A percentile compares a stretch with the other conserved stretches of the same genome.
phyloP scores from a whole-genome alignment of 2,113 vertebrate genomes.

The Anoplopoma fimbria region DNA sequence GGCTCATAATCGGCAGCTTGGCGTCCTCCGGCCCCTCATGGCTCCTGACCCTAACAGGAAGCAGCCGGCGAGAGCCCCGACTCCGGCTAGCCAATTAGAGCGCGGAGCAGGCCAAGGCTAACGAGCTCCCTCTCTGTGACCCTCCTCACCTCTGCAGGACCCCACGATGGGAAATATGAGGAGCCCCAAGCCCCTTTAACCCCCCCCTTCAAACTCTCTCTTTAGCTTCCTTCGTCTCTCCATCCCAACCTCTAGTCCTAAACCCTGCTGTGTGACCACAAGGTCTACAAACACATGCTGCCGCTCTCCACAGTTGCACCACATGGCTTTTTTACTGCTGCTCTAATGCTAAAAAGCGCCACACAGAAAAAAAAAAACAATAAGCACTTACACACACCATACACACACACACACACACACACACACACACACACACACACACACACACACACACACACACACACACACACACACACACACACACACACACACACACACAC shows the following conservation, averaged over 20 bases:
- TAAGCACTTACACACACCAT: slow-evolving; percentile 25
- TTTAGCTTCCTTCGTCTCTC: slow-evolving; percentile 40
- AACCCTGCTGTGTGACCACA: slow-evolving; percentile 74
- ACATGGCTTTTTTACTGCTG: slow-evolving; percentile 71
- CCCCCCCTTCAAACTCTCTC: slow-evolving; percentile 17
- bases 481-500: slow-evolving; percentile 24
- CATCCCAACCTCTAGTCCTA: slow-evolving; percentile 39
- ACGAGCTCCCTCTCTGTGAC: slow-evolving; percentile 81
- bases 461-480: slow-evolving; percentile 11
- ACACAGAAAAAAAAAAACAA: slow-evolving; percentile 54
- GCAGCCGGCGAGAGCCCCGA: slow-evolving; percentile 63
- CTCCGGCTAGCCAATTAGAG: slow-evolving; percentile 79
- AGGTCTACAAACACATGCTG: slow-evolving; percentile 81
- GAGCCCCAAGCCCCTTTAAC: slow-evolving; percentile 71
- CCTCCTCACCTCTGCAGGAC: slow-evolving; percentile 82
- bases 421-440: slow-evolving; percentile 9
- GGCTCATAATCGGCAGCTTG: slow-evolving; percentile 64
- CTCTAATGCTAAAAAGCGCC: slow-evolving; percentile 46
- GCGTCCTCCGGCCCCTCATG: slow-evolving; percentile 63
- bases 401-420: slow-evolving; percentile 11
- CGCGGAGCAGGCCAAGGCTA: slow-evolving; percentile 70
- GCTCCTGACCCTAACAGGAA: slow-evolving; percentile 78
- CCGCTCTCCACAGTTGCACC: slow-evolving; percentile 60
- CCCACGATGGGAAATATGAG: slow-evolving; percentile 75
- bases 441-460: slow-evolving; percentile 21